Evolutionary conservation across 2,888 invertebrate species (phyloP).

Genomic region (Drosophila gaucha): DNA sequence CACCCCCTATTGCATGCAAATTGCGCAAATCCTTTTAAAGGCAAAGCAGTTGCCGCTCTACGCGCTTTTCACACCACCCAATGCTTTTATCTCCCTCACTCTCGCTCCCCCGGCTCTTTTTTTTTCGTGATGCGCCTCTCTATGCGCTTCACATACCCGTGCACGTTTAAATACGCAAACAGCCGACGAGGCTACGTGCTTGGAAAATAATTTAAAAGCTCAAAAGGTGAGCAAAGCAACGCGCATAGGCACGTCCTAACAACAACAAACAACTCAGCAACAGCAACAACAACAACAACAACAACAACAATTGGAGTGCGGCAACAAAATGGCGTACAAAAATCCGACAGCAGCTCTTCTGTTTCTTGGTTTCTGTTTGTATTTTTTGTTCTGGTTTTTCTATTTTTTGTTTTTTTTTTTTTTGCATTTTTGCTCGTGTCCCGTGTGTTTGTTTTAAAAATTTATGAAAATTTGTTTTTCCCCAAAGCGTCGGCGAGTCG

Average conservation of each 20-base stretch:
- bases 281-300: constrained; percentile 9
- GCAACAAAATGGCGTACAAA: constrained; percentile 72
- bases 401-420: constrained; percentile 14
- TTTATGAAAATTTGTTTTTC: constrained; percentile 79
- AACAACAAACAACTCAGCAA: constrained; percentile 42
- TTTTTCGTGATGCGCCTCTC: constrained; percentile 9
- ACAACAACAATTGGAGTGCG: constrained; percentile 30
- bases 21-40: constrained; percentile 82
- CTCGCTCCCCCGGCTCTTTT: background rate
- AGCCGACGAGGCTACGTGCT: constrained; percentile 79
- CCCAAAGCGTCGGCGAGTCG: constrained; percentile 53
- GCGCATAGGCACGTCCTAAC: constrained; percentile 77
- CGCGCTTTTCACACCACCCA: constrained; percentile 53
- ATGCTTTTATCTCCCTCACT: constrained; percentile 13
- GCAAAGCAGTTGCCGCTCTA: constrained; percentile 53
- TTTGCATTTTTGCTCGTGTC: constrained; percentile 13
- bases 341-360: constrained; percentile 36
- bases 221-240: constrained; percentile 81
- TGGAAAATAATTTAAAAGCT: constrained; percentile 83
- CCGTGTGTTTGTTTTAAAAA: constrained; percentile 76
- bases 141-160: constrained; percentile 13
- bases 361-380: constrained; percentile 25
- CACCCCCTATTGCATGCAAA: constrained; percentile 55
- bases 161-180: constrained; percentile 79
- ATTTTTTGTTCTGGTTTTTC: constrained; percentile 1